These are phyloP conservation scores for Hydroisotoma schaefferi DNA, from an alignment of 2,888 invertebrate genomes.

Conservation along the genomic window DNA sequence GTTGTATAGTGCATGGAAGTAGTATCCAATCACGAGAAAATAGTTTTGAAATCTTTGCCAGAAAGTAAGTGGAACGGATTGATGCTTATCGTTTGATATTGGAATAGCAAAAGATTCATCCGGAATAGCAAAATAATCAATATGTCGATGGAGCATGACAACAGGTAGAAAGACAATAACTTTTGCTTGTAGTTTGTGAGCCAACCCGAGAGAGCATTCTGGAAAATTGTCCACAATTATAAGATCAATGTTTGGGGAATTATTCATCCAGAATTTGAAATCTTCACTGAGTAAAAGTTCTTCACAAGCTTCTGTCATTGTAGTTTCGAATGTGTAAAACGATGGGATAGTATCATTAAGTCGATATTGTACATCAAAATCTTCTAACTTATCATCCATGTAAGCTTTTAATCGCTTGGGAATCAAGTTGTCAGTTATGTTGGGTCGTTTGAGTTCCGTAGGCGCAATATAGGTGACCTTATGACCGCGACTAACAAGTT, in stretches of 20 bases:
- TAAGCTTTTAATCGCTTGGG: slow-evolving; percentile 9
- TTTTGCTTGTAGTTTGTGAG: slow-evolving; percentile 1
- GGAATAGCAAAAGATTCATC: slow-evolving; percentile 32
- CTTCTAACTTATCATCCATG: slow-evolving; percentile 11
- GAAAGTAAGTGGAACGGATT: slow-evolving; percentile 17
- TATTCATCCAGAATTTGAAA: slow-evolving; percentile 53
- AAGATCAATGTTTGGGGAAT: slow-evolving; percentile 50
- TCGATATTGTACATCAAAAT: slow-evolving; percentile 20
- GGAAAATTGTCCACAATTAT: not conserved
- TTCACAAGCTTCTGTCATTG: not conserved
- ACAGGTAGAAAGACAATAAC: not conserved
- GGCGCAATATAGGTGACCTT: slow-evolving; percentile 29
- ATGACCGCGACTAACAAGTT: slow-evolving; percentile 27
- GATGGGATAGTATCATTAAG: not conserved
- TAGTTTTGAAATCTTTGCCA: slow-evolving; percentile 12
- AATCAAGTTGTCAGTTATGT: slow-evolving; percentile 13
- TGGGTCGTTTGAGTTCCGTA: slow-evolving; percentile 9
- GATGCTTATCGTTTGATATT: slow-evolving; percentile 5
- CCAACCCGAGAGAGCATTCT: not conserved
- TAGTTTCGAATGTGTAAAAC: not conserved
- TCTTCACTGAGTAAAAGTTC: not conserved
- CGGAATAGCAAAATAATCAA: slow-evolving; percentile 21
- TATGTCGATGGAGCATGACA: slow-evolving; percentile 13
- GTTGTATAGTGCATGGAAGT: not conserved
- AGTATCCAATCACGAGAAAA: slow-evolving; percentile 3